Evolutionary conservation across 2,888 invertebrate species (phyloP).

Genomic region (Polyommatus iphigenia): DNA sequence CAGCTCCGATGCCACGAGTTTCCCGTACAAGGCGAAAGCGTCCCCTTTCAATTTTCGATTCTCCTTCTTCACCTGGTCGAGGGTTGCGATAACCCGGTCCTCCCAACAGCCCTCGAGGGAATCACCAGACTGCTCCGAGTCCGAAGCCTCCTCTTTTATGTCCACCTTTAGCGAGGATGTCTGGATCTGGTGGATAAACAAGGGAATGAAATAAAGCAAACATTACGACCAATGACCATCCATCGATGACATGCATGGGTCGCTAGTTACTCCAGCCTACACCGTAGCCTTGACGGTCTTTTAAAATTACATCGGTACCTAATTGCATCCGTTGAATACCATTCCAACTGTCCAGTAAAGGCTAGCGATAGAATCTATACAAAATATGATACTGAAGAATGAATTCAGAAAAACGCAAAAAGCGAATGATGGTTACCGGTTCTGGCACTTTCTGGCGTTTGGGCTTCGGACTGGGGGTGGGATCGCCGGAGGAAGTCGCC

Average conservation of each 20-base stretch:
- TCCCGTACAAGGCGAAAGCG: background rate
- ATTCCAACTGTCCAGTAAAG: no score
- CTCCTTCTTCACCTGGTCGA: background rate
- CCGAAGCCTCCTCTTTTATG: background rate
- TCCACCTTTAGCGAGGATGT: background rate
- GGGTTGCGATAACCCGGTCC: background rate
- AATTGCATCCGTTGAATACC: no score
- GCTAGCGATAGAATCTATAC: no score
- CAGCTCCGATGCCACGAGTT: constrained; percentile 9
- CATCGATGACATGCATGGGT: no score
- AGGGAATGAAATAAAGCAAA: no score
- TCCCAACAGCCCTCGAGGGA: background rate
- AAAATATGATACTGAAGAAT: no score
- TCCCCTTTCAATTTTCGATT: background rate
- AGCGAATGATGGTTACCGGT: background rate
- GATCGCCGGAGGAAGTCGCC: background rate
- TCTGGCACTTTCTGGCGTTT: background rate
- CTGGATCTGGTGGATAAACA: background rate
- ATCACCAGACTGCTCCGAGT: background rate
- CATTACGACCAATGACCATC: no score
- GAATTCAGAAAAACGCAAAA: background rate
- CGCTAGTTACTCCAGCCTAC: no score
- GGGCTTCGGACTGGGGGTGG: background rate
- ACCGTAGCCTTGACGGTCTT: no score
- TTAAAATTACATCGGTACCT: background rate